Base-by-base conservation (phyloP, 1,140 invertebrate genomes). In the Aphaenogaster ashmeadi region DNA sequence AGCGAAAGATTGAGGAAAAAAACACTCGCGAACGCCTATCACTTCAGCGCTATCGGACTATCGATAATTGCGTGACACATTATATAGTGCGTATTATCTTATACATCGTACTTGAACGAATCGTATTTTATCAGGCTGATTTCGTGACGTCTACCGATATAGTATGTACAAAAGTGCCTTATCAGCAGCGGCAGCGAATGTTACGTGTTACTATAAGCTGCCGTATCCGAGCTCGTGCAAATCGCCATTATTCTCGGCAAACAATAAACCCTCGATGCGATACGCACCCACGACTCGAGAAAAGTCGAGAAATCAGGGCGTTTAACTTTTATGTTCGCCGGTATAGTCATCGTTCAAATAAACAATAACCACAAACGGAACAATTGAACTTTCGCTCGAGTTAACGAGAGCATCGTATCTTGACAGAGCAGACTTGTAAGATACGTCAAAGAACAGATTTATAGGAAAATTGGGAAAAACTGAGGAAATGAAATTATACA, bases 131-230 rank as follows among this genome's bases (percentile, higher is more conserved):
- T 91, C 90, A 66, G 66, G 50, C 50, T 38, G 36, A 44, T 75
- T 27, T 21, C n/a, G 33, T 90, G 87, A 90, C 90, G 87, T 91
- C 50, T 78, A 58, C 66, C 78, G 83, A 90, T 90, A 86, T 88
- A 90, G 74, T 74, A 50, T 71, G 67, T 83, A 78, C 77, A 83
- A 91, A 90, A 60, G 83, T 72, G 47, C 41, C 79, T 91, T 91
- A 91, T 91, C 90, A 81, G 41, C 58, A 77, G 13, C 62, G 44
- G 72, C 90, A 52, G 86, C 89, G 79, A 72, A 75, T 90, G 88
- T 90, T 90, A 90, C 88, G 74, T 75, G 80, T 90, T 86, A 87
- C 89, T 64, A 90, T 72, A 72, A 88, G 50, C 64, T 79, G 56
- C 56, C 85, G 58, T 77, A 74, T 88, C 74, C 62, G 60, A 44